Percentiles rank a stretch among this genome's conserved stretches.
Conservation (phyloP, 1,140 invertebrate genomes). For the Melanaphis sacchari region DNA sequence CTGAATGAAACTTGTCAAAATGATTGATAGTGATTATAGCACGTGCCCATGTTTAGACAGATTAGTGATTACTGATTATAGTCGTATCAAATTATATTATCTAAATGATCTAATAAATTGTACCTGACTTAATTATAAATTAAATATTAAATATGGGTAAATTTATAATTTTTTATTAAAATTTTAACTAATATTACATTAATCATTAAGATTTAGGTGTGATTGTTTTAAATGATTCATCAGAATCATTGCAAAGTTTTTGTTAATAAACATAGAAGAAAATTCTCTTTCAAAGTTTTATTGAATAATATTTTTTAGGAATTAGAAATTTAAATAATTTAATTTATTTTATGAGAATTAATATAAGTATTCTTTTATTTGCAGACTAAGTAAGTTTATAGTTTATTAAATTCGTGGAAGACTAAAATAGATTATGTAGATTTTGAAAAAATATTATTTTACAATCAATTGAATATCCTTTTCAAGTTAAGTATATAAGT, state of each 20-base stretch:
- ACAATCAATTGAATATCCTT: neutral
- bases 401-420: neutral
- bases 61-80: neutral
- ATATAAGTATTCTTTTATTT: neutral
- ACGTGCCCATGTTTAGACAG: too few species aligned
- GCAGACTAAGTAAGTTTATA: neutral
- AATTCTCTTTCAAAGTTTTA: neutral
- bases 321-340: constrained; percentile 1
- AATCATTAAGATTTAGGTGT: neutral
- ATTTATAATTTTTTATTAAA: neutral
- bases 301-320: neutral
- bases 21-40: neutral
- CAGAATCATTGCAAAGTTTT: neutral
- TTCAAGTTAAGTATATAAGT: neutral
- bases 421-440: neutral
- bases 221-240: too few species aligned
- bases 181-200: neutral
- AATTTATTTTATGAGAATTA: neutral
- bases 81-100: neutral
- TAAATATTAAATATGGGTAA: too few species aligned
- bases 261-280: neutral
- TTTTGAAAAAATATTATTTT: constrained; percentile 1
- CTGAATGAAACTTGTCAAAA: neutral
- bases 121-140: too few species aligned
- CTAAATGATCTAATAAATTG: neutral